Conservation (phyloP, 1,140 invertebrate species). For the Globodera rostochiensis region DNA sequence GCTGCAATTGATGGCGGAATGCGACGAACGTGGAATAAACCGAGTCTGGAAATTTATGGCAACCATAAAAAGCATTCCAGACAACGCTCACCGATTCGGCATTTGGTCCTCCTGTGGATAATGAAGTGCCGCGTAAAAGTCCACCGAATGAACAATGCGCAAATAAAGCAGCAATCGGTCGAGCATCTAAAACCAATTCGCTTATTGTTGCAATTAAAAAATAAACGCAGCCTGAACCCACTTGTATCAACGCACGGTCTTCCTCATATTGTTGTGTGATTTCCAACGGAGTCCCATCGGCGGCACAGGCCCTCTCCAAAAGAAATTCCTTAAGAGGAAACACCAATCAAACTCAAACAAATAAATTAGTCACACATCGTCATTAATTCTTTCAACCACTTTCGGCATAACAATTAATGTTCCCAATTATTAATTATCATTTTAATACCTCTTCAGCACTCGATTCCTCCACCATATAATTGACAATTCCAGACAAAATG, state of each 20-base stretch:
- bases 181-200: conserved; percentile 63
- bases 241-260: conserved; percentile 78
- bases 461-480: conserved; percentile 96
- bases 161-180: conserved; percentile 87
- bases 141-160: conserved; percentile 93
- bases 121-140: conserved; percentile 98
- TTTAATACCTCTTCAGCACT: conserved; percentile 96
- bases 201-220: neutral
- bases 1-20: conserved; percentile 74
- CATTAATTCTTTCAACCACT: no score
- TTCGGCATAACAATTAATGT: neutral
- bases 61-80: conserved; percentile 6
- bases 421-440: conserved; percentile 73
- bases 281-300: conserved; percentile 70
- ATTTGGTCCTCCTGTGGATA: conserved; percentile 99
- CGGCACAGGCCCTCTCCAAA: conserved; percentile 66
- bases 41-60: conserved; percentile 65
- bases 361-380: neutral
- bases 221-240: conserved; percentile 65
- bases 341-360: conserved; percentile 68
- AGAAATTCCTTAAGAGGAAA: neutral
- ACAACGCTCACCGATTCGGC: conserved; percentile 78
- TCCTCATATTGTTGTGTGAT: conserved; percentile 73
- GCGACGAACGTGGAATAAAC: conserved; percentile 89
- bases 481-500: conserved; percentile 92